A percentile compares a stretch with the other conserved stretches of the same genome.
Evolutionary conservation across 92 coral and sea anemone genomes (phyloP).

Genomic region (Porites cylindrica): DNA sequence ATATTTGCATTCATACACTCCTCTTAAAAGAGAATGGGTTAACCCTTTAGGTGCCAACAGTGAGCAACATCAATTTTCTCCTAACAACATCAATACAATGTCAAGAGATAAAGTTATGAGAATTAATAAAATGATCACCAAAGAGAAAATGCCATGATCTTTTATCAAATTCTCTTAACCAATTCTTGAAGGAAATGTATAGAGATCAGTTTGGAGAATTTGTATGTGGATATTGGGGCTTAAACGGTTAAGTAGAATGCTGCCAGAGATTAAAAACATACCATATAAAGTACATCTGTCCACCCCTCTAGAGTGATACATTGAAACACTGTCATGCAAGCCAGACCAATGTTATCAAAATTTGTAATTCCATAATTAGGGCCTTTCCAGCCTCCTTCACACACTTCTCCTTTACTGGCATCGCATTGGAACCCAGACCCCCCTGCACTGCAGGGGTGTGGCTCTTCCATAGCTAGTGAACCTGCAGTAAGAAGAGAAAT

Average conservation of each 20-base stretch:
- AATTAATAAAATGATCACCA: no score
- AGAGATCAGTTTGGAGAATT: background rate
- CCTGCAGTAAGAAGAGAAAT: constrained; percentile 35
- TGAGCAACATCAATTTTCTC: no score
- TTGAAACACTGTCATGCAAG: constrained; percentile 97
- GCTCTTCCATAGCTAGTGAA: constrained; percentile 72
- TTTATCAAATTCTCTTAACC: no score
- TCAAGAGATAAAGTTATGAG: no score
- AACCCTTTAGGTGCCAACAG: no score
- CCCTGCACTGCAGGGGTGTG: constrained; percentile 92
- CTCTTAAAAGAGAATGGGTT: no score
- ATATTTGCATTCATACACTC: no score
- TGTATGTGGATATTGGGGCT: no score
- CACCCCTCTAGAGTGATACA: constrained; percentile 98
- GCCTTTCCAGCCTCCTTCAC: constrained; percentile 93
- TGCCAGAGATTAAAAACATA: constrained; percentile 43
- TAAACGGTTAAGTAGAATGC: background rate
- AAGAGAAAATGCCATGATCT: no score
- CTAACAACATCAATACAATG: no score
- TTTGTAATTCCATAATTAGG: constrained; percentile 97
- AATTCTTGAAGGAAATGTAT: no score
- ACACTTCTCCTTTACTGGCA: constrained; percentile 79
- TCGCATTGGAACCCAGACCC: constrained; percentile 84
- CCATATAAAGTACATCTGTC: constrained; percentile 98
- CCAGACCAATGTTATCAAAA: constrained; percentile 97